Base-by-base conservation (phyloP, 2,797 vertebrate species). In the Helicolenus hilgendorfi region DNA sequence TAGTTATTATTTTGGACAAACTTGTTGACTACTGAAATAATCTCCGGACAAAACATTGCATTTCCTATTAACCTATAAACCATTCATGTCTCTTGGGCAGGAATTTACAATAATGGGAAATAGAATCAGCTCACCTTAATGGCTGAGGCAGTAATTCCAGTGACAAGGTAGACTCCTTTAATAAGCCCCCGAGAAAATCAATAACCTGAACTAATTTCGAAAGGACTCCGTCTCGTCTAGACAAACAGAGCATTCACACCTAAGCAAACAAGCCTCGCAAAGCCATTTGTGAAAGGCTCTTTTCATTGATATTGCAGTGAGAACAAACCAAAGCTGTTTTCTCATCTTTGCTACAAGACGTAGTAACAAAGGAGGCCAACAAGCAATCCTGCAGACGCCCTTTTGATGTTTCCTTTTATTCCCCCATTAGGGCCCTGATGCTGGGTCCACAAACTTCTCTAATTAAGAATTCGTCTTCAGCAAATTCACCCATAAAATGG, bases 401-500 rank as follows among this genome's bases (percentile, higher is more conserved):
- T 90, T 68, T 92, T 86, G 38, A 53, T 72, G 63, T 55, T 80
- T 88, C 79, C 58, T 93, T 95, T 93, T 89, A 89, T 91, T 81
- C 77, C 62, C 79, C 89, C 84, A 91, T 95, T 92, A 96, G 88
- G 92, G 80, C 87, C 67, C 60, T 29, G 89, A 92, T 87, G 79
- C 83, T 49, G 72, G 93, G 84, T 95, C 93, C 91, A 95, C 94
- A 96, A 95, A 95, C 94, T 92, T 93, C 92, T 94, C 95, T 96
- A 96, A 97, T 97, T 97, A 97, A 96, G 92, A 95, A 96, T 96
- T 96, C 76, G 80, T 95, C 94, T 94, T 92, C 90, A 69, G 89
- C 91, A 90, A 94, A 93, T 90, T 78, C 81, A 49, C 67, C 94
- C 89, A 86, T 96, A 94, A 96, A 97, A 94, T 69, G 83, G 72